These are phyloP conservation scores for Axis porcinus DNA, from an alignment of 2,113 vertebrate genomes.

Conservation along the genomic window DNA sequence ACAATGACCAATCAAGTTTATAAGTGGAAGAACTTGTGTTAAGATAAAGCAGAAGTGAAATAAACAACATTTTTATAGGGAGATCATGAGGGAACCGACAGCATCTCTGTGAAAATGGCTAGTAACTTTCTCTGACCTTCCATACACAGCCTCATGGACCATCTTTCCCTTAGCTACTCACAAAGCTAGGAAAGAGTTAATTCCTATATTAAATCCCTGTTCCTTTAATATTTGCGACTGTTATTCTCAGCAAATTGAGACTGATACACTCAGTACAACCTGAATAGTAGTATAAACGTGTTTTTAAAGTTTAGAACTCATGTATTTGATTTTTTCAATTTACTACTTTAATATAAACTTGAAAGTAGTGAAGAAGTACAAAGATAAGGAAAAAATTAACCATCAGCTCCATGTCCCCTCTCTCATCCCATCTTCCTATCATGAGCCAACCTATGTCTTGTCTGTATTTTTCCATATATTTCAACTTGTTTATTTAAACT, in stretches of 20 bases:
- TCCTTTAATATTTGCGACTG: not conserved
- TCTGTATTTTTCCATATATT: not conserved
- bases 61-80: not conserved
- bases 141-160: not conserved
- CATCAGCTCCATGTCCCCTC: too few species aligned
- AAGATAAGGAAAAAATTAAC: not conserved
- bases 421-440: not conserved
- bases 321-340: not conserved
- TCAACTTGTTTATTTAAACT: not conserved
- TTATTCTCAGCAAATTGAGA: not conserved
- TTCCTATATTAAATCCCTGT: not conserved
- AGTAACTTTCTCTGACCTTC: not conserved
- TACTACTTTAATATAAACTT: not conserved
- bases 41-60: not conserved
- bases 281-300: fast-evolving
- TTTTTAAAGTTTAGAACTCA: not conserved
- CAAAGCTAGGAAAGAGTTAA: not conserved
- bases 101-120: not conserved
- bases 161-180: not conserved
- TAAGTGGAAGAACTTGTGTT: not conserved
- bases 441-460: not conserved
- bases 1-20: not conserved
- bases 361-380: not conserved
- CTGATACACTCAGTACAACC: not conserved
- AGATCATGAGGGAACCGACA: not conserved